Conservation (phyloP, 64 coral and sea anemone species). For the Montipora cactus region DNA sequence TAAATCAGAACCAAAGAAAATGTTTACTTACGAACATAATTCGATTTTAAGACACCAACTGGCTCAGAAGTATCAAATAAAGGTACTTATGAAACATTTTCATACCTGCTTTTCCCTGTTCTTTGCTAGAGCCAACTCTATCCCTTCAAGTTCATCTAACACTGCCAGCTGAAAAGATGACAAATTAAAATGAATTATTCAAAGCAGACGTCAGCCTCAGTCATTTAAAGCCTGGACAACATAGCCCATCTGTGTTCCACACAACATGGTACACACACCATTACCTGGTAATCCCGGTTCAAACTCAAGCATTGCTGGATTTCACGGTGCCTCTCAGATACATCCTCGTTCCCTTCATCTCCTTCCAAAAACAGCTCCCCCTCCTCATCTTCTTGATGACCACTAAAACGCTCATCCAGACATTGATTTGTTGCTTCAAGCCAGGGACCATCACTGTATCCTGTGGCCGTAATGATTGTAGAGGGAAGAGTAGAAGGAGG, state of each 20-base stretch:
- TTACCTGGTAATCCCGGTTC: constrained; percentile 52
- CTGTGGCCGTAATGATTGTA: background rate
- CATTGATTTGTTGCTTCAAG: background rate
- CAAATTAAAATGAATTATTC: background rate
- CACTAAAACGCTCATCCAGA: background rate
- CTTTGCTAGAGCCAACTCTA: constrained; percentile 71
- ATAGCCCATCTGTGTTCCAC: too few relatives aligned
- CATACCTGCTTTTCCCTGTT: constrained; percentile 82
- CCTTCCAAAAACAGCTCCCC: background rate
- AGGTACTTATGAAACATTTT: background rate
- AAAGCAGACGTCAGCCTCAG: background rate
- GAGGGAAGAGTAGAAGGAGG: background rate
- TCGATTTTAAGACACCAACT: too few relatives aligned
- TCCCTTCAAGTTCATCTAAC: constrained; percentile 73
- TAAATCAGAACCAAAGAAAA: too few relatives aligned
- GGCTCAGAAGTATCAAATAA: background rate
- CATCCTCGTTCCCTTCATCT: background rate
- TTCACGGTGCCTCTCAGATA: background rate
- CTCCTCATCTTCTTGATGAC: background rate
- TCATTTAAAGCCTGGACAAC: background rate
- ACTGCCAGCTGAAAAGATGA: constrained; percentile 62
- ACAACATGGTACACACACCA: too few relatives aligned
- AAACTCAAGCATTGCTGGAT: constrained; percentile 34
- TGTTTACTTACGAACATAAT: too few relatives aligned
- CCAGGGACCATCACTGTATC: background rate